Conservation (phyloP, 2,797 vertebrate species). For the Odontamblyopus rebecca region DNA sequence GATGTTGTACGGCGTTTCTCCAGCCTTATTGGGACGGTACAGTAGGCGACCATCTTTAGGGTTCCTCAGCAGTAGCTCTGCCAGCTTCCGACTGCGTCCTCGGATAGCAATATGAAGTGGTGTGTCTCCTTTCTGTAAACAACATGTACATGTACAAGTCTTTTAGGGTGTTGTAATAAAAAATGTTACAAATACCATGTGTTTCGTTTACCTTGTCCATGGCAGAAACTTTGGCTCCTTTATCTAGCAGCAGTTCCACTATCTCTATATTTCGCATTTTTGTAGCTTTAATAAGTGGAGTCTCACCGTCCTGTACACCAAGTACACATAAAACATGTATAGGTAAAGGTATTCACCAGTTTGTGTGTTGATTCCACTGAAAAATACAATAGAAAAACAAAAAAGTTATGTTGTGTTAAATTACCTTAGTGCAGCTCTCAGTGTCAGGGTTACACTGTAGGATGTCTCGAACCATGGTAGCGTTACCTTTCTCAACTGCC, state of each 20-base stretch:
- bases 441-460: conserved; percentile 97
- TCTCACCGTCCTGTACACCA: conserved; percentile 88
- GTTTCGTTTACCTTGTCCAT: conserved; percentile 85
- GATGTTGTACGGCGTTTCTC: conserved; percentile 98
- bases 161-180: too few relatives aligned
- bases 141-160: neutral
- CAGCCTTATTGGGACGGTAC: conserved; percentile 96
- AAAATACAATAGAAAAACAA: neutral
- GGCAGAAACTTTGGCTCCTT: conserved; percentile 95
- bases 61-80: conserved; percentile 92
- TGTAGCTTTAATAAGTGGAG: conserved; percentile 95
- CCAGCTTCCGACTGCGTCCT: conserved; percentile 92
- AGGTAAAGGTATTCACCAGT: neutral
- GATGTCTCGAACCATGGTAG: conserved; percentile 96
- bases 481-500: conserved; percentile 97
- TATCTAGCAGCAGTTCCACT: conserved; percentile 94
- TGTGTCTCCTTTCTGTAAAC: conserved; percentile 92
- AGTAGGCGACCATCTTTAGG: conserved; percentile 96
- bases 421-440: conserved; percentile 94
- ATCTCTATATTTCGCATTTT: conserved; percentile 99
- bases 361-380: neutral
- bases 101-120: conserved; percentile 96
- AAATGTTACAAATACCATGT: neutral
- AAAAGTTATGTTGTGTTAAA: neutral
- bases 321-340: neutral